These are phyloP conservation scores for Bellardia bayeri DNA, from an alignment of 2,888 invertebrate species.

Conservation along the genomic window DNA sequence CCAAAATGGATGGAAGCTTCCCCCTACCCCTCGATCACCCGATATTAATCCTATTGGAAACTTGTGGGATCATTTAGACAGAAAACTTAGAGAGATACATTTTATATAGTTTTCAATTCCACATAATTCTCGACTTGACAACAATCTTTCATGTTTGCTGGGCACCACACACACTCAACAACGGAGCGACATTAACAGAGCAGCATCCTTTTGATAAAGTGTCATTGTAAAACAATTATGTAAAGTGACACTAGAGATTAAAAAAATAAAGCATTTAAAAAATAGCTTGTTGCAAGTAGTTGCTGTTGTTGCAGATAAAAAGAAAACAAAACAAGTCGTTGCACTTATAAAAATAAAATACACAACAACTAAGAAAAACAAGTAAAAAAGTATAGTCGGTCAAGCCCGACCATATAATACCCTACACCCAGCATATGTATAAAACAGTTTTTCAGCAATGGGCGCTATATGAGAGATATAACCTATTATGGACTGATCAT, in stretches of 20 bases:
- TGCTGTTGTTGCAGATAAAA: conserved; percentile 23
- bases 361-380: conserved; percentile 13
- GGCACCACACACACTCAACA: conserved; percentile 8
- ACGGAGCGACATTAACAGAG: conserved; percentile 17
- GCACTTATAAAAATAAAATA: conserved; percentile 42
- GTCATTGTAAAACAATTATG: conserved; percentile 72
- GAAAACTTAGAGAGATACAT: too few relatives aligned
- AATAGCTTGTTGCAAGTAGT: conserved; percentile 15
- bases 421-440: too few relatives aligned
- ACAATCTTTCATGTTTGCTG: not conserved
- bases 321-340: conserved; percentile 40
- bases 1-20: too few relatives aligned
- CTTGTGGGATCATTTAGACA: too few relatives aligned
- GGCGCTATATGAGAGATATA: too few relatives aligned
- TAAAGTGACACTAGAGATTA: conserved; percentile 69
- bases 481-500: too few relatives aligned
- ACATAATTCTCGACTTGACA: too few relatives aligned
- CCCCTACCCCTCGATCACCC: too few relatives aligned
- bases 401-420: too few relatives aligned
- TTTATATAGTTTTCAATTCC: too few relatives aligned
- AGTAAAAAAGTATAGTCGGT: not conserved
- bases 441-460: too few relatives aligned
- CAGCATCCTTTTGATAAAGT: conserved; percentile 61
- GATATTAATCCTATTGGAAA: too few relatives aligned
- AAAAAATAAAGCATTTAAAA: conserved; percentile 26